Conservation (phyloP, 1,140 invertebrate species). For the Sogatella furcifera region DNA sequence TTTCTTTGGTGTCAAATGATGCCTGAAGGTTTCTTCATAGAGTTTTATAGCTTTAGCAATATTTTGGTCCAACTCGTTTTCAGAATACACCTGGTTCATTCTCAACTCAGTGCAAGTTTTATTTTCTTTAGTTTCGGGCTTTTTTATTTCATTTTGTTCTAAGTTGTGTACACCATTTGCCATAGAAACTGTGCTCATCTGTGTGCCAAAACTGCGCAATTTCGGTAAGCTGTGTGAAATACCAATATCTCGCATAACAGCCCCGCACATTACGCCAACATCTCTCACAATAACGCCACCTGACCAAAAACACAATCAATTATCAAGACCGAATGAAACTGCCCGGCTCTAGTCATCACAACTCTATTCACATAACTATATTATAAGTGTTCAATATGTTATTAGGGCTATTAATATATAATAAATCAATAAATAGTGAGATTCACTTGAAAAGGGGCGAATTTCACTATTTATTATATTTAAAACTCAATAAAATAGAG, state of each 20-base stretch:
- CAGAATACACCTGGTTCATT: slow-evolving; percentile 10
- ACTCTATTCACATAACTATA: no score
- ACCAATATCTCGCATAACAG: slow-evolving; percentile 52
- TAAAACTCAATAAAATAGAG: no score
- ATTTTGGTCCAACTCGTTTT: slow-evolving; percentile 12
- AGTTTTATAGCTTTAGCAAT: slow-evolving; percentile 17
- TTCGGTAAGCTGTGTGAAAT: slow-evolving; percentile 26
- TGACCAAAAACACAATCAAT: no score
- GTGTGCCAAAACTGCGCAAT: slow-evolving; percentile 7
- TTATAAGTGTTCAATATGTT: no score
- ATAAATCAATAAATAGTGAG: no score
- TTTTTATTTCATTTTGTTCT: not conserved
- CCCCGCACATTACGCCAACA: slow-evolving; percentile 52
- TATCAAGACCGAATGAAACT: no score
- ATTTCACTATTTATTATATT: no score
- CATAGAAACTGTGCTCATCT: not conserved
- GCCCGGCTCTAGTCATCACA: no score
- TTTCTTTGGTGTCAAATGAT: slow-evolving; percentile 1
- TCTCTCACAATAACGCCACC: slow-evolving; percentile 33
- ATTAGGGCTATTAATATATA: no score
- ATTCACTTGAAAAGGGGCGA: no score
- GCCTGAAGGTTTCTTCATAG: slow-evolving; percentile 11
- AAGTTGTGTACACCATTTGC: not conserved
- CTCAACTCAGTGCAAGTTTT: slow-evolving; percentile 10
- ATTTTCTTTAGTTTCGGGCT: slow-evolving; percentile 2